Percentiles rank a stretch among this genome's conserved stretches.
Evolutionary conservation across 1,140 invertebrate genomes (phyloP).

Genomic region (Holotrichia oblita): DNA sequence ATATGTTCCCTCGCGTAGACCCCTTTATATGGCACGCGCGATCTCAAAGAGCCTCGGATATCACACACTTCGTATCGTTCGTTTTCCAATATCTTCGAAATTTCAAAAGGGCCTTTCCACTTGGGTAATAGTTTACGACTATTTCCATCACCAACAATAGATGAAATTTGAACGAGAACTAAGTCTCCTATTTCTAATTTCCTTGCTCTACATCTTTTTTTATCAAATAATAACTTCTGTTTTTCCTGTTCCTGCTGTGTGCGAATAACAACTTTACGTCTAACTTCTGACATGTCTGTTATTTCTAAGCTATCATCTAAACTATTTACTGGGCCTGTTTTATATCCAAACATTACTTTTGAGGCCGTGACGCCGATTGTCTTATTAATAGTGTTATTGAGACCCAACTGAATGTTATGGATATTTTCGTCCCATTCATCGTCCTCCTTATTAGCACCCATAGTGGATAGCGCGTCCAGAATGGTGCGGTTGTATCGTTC

Average conservation of each 20-base stretch:
- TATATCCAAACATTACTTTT: conserved; percentile 27
- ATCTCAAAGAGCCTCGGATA: neutral
- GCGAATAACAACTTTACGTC: neutral
- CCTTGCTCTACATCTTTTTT: neutral
- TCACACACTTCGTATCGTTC: neutral
- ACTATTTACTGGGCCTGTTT: neutral
- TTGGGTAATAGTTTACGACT: conserved; percentile 29
- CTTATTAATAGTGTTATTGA: conserved; percentile 26
- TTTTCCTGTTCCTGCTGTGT: neutral
- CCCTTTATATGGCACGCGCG: neutral
- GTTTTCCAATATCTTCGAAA: neutral
- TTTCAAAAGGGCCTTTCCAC: conserved; percentile 22
- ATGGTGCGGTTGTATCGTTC: conserved; percentile 44
- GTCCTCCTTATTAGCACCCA: neutral
- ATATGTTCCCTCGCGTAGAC: neutral
- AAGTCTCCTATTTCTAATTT: conserved; percentile 23
- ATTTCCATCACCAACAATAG: neutral
- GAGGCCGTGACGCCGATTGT: neutral
- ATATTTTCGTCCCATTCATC: conserved; percentile 37
- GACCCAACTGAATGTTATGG: neutral
- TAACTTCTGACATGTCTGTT: neutral
- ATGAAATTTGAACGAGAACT: conserved; percentile 8
- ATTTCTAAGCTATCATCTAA: neutral
- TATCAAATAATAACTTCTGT: neutral
- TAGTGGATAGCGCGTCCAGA: neutral